Evolutionary conservation across 2,888 invertebrate genomes (phyloP).

Genomic region (Alviniconcha strummeri): DNA sequence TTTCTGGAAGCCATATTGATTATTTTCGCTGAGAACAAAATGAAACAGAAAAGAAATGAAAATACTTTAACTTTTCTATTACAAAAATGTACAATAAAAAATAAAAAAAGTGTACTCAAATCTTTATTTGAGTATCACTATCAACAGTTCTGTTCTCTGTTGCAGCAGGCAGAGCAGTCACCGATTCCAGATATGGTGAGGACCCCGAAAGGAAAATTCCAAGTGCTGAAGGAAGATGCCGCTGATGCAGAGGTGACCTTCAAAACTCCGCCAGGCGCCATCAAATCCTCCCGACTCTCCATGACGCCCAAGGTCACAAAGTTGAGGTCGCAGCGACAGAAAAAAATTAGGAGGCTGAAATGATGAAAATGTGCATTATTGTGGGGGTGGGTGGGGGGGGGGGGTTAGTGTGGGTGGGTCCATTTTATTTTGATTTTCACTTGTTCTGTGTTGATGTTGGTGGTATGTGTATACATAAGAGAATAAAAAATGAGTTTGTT

Average conservation of each 20-base stretch:
- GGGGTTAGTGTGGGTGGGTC: neutral
- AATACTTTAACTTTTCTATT: too few species aligned
- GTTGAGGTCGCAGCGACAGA: neutral
- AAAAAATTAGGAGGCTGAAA: neutral
- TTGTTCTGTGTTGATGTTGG: too few species aligned
- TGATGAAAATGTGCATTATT: neutral
- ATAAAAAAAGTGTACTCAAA: too few species aligned
- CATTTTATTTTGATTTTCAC: too few species aligned
- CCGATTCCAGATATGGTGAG: conserved; percentile 35
- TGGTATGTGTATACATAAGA: too few species aligned
- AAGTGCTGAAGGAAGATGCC: conserved; percentile 49
- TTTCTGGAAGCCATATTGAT: too few species aligned
- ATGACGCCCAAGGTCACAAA: conserved; percentile 9
- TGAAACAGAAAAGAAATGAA: too few species aligned
- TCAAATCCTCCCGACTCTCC: conserved; percentile 46
- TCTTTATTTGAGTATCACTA: too few species aligned
- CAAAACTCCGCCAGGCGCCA: conserved; percentile 52
- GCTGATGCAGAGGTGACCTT: conserved; percentile 56
- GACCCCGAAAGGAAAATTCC: conserved; percentile 41
- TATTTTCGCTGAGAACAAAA: too few species aligned
- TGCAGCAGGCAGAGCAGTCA: neutral
- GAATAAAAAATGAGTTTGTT: too few species aligned
- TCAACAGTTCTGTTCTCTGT: too few species aligned
- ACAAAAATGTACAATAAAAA: too few species aligned
- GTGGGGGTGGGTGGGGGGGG: neutral